Percentiles rank a stretch among this genome's conserved stretches.
These are phyloP conservation scores for Tetragonula clypearis DNA, from an alignment of 1,140 invertebrate species.

Conservation along the genomic window DNA sequence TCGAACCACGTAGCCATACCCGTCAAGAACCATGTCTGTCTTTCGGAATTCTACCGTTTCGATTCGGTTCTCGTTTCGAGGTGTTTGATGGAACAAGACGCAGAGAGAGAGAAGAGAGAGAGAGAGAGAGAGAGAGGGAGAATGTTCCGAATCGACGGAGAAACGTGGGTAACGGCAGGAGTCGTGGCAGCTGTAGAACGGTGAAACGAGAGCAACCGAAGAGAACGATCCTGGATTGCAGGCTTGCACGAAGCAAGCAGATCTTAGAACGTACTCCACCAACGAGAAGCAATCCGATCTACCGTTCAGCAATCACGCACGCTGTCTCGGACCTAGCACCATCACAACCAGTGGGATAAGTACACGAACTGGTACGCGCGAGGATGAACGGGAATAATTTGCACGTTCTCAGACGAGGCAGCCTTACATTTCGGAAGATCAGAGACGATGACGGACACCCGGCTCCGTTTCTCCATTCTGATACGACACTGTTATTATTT, in stretches of 20 bases:
- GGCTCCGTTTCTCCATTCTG: background rate
- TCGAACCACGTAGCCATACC: background rate
- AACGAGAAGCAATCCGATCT: slow-evolving; percentile 39
- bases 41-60: slow-evolving; percentile 4
- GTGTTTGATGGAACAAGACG: background rate
- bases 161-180: slow-evolving; percentile 30
- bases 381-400: slow-evolving; percentile 40
- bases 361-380: slow-evolving; percentile 1
- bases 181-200: slow-evolving; percentile 30
- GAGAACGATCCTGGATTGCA: slow-evolving; percentile 32
- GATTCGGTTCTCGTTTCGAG: slow-evolving; percentile 10
- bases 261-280: slow-evolving; percentile 30
- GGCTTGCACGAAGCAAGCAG: slow-evolving; percentile 5
- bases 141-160: background rate
- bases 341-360: slow-evolving; percentile 20
- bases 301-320: slow-evolving; percentile 43
- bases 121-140: background rate
- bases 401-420: slow-evolving; percentile 17
- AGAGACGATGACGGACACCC: slow-evolving; percentile 1
- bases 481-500: background rate
- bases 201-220: slow-evolving; percentile 3
- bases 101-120: background rate
- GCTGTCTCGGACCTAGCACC: background rate
- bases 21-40: slow-evolving; percentile 7
- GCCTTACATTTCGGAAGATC: slow-evolving; percentile 1